phyloP scores from a whole-genome alignment of 2,888 invertebrate genomes.

The Ophonus ardosiacus region DNA sequence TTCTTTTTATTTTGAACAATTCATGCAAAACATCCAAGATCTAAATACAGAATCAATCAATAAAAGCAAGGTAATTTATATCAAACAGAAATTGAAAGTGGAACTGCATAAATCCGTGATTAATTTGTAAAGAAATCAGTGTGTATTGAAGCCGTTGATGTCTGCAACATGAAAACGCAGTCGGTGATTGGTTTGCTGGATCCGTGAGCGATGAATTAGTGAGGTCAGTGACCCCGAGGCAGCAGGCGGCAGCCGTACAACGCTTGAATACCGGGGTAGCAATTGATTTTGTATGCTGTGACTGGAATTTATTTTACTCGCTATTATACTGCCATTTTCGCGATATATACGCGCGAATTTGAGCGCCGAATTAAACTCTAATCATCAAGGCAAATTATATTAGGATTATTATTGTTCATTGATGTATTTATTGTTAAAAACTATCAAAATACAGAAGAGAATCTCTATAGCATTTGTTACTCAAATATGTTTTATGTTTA shows the following conservation, averaged over 20 bases:
- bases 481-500: no score
- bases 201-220: conserved; percentile 9
- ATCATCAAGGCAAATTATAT: background rate
- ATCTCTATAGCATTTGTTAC: no score
- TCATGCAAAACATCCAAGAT: no score
- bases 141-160: background rate
- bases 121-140: background rate
- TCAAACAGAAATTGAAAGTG: no score
- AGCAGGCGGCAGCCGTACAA: background rate
- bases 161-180: background rate
- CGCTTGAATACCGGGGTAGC: background rate
- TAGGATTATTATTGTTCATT: background rate
- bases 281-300: background rate
- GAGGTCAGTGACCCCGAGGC: background rate
- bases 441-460: background rate
- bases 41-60: no score
- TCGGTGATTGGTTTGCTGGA: background rate
- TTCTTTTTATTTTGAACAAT: no score
- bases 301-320: background rate
- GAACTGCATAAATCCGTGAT: background rate
- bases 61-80: no score
- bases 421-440: background rate
- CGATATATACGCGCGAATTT: background rate
- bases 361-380: background rate
- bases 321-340: background rate